phyloP scores from a whole-genome alignment of 2,797 vertebrate species.

The Xyrichtys novacula region DNA sequence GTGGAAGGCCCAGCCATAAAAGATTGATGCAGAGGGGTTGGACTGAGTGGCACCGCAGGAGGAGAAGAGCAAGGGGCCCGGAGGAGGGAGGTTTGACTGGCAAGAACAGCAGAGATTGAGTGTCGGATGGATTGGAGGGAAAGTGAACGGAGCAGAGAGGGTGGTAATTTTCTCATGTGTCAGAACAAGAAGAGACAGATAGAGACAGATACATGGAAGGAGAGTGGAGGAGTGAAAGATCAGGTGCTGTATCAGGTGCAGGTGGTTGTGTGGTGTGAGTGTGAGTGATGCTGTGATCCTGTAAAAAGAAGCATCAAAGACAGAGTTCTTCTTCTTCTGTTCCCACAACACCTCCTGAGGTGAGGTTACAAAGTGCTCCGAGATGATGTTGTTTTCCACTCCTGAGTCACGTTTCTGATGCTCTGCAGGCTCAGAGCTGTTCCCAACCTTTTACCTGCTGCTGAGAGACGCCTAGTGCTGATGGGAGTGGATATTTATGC shows the following conservation, averaged over 20 bases:
- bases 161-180: not conserved
- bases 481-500: not conserved
- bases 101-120: conserved; percentile 28
- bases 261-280: not conserved
- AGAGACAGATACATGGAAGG: not conserved
- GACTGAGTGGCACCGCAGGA: conserved; percentile 36
- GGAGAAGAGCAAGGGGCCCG: conserved; percentile 6
- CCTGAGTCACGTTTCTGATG: not conserved
- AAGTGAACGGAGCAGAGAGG: not conserved
- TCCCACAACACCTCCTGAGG: not conserved
- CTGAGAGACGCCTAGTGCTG: not conserved
- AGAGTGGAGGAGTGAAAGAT: not conserved
- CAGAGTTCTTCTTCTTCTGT: not conserved
- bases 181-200: not conserved
- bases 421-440: not conserved
- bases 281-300: not conserved
- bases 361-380: not conserved
- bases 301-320: not conserved
- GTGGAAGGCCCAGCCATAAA: conserved; percentile 47
- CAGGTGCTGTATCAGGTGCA: not conserved
- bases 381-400: not conserved
- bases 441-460: not conserved
- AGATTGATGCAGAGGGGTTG: conserved; percentile 52
- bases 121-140: not conserved
- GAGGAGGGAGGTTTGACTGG: conserved; percentile 36